Evolutionary conservation across 2,888 invertebrate species (phyloP), one percentile per base, ranked within the genome.

Genomic region (Octonoba sinensis): DNA sequence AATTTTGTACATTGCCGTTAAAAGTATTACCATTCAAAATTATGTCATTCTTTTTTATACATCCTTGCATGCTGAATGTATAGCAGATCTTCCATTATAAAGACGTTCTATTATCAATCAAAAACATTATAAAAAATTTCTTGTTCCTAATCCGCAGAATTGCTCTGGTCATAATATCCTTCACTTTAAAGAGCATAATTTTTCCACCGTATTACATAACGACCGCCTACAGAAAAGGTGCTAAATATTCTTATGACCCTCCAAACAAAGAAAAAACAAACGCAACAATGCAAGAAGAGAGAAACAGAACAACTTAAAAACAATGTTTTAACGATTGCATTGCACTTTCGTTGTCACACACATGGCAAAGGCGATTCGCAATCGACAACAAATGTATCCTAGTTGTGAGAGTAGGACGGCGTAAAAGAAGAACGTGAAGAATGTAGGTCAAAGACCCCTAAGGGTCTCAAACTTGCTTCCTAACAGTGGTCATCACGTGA

Each of bases 401-500:
- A 65, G 24, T 47, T 49, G 65, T 15, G 49, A 65, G 65, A 65
- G 65, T 65, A 65, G 65, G 65, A 47, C 65, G 54, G 54, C 20
- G n/a, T 54, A 54, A 54, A 54, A 36, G 36, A 54, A 54, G 54
- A 54, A 54, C 54, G 54, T 54, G 65, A 49, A 65, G 65, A 65
- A 65, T 46, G 65, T 65, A 16, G 54, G 54, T 54, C 54, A 54
- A 36, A 36, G 36, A 36, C 36, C 36, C 36, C 36, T 36, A 36
- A 36, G 36, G 36, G 36, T 36, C 36, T 36, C 36, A 36, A 36
- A 44, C 65, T 24, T 18, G 22, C 44, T 65, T 44, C 65, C 44
- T 65, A 15, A 64, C 22, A 47, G 65, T 65, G 65, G 65, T 65
- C 65, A 65, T 65, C 65, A 65, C 49, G 49, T 65, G 65, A 65